phyloP scores from a whole-genome alignment of 2,113 vertebrate species.

The Nannospalax galili region DNA sequence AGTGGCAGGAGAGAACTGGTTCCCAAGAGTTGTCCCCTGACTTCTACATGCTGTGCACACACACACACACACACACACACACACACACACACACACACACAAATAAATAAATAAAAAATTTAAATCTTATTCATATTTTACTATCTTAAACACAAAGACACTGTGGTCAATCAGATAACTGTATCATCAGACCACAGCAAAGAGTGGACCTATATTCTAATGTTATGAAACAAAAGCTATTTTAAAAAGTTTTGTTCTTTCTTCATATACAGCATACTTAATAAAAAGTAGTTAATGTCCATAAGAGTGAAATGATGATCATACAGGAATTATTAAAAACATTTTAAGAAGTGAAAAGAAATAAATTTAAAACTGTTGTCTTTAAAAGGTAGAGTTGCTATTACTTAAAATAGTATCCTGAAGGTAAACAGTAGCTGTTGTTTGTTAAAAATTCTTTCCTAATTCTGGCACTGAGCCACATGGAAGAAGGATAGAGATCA shows the following conservation, averaged over 20 bases:
- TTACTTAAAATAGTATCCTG: background rate
- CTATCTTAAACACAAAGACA: background rate
- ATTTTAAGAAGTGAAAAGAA: background rate
- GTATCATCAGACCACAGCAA: background rate
- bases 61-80: background rate
- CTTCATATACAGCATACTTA: background rate
- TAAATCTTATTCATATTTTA: background rate
- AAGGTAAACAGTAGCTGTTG: background rate
- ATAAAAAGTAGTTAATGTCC: background rate
- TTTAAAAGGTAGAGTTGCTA: slow-evolving; percentile 23
- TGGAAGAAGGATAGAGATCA: background rate
- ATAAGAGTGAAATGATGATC: background rate
- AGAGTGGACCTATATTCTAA: background rate
- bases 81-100: background rate
- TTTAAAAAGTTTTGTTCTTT: background rate
- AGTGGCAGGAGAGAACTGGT: background rate
- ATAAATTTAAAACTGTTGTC: background rate
- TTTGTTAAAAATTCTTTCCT: slow-evolving; percentile 38
- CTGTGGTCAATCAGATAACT: background rate
- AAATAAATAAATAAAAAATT: background rate
- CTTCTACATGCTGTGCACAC: background rate
- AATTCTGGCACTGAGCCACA: background rate
- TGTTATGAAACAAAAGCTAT: background rate
- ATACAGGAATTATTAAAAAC: slow-evolving; percentile 3
- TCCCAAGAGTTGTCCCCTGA: background rate